Base-by-base conservation (phyloP, 2,113 vertebrate genomes). In the Danionella cerebrum region DNA sequence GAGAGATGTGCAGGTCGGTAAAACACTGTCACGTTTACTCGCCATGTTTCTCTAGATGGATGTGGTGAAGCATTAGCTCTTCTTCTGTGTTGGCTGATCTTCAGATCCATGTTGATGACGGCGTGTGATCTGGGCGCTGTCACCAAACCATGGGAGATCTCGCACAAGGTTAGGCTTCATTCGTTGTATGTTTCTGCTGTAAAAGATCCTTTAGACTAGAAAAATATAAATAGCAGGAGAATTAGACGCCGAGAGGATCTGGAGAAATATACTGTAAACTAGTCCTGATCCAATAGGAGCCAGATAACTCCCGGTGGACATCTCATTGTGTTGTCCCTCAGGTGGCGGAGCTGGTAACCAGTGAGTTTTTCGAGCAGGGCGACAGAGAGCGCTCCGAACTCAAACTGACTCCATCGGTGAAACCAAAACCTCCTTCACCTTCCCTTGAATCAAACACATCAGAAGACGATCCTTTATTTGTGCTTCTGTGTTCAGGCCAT, bases 101-200 rank as follows among this genome's bases (percentile, higher is more conserved):
- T 80, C 86, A 99, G 96, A 89, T 99, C 96, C 78, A 99, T 99
- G 96, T 91, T 99, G 91, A 98, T 99, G 96, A 99, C 96, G 76
- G 96, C 96, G 24, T 99, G 95, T 88, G 96, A 99, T 89, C 91
- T 99, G 74, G 96, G 96, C 81, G 96, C 96, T 67, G 96, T 95
- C 82, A 99, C 96, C 71, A 99, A 99, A 87, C 96, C 96, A n/a
- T 99, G 96, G 96, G 94, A 99, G 85, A 98, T 94, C 86, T 98
- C 96, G n/a, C 91, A 90, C 88, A 95, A 98, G 94, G 96, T 92
- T 85, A n/a, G n/a, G n/a, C n/a, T n/a, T n/a, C n/a, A n/a, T n/a
- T n/a, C n/a, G n/a, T n/a, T n/a, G n/a, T n/a, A n/a, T n/a, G n/a
- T n/a, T n/a, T n/a, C n/a, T n/a, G n/a, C n/a, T n/a, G n/a, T n/a